Evolutionary conservation across 2,113 vertebrate species (phyloP).

Genomic region (Muntiacus reevesi): DNA sequence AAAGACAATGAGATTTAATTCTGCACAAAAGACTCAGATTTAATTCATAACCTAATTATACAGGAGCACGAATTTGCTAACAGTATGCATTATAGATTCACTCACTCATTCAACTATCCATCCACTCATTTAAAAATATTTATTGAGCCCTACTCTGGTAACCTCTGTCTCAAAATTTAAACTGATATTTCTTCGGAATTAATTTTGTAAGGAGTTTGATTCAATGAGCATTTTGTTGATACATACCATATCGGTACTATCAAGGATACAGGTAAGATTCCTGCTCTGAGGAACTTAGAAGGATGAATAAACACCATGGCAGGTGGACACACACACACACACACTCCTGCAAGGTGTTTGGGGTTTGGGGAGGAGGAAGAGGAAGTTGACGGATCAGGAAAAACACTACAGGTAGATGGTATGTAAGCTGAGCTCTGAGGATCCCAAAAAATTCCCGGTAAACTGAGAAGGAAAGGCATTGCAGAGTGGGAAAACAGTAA

Average conservation of each 20-base stretch:
- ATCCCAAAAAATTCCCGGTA: neutral
- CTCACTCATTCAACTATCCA: neutral
- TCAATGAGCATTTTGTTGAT: neutral
- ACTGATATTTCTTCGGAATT: neutral
- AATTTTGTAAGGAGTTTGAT: neutral
- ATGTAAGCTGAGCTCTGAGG: neutral
- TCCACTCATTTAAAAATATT: neutral
- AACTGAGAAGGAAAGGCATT: neutral
- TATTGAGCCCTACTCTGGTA: neutral
- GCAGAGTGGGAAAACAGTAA: neutral
- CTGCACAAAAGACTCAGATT: neutral
- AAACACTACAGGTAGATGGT: neutral
- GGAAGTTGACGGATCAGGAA: neutral
- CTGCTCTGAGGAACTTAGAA: neutral
- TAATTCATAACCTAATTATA: neutral
- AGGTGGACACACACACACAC: neutral
- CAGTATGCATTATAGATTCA: neutral
- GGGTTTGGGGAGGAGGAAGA: neutral
- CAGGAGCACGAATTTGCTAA: neutral
- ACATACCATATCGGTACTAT: neutral
- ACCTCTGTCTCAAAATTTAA: neutral
- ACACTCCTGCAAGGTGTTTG: neutral
- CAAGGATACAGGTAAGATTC: neutral
- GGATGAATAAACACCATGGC: neutral
- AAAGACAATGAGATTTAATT: neutral